Percentiles rank a stretch among this genome's conserved stretches.
These are phyloP conservation scores for Eristalis tenax DNA, from an alignment of 2,888 invertebrate species.

Conservation along the genomic window DNA sequence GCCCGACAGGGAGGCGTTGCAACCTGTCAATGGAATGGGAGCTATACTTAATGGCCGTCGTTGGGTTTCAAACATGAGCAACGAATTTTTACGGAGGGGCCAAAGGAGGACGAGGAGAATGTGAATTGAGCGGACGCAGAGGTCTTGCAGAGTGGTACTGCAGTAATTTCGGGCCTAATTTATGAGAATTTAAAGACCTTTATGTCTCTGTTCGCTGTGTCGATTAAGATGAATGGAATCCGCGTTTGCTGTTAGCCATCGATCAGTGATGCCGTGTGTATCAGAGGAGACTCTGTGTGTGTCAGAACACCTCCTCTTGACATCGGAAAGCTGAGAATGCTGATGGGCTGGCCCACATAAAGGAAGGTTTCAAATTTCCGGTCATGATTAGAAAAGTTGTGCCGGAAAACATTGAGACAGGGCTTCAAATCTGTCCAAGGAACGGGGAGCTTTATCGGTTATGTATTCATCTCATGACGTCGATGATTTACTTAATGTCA, in stretches of 20 bases:
- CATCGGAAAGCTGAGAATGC: too few relatives aligned
- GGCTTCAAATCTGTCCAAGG: too few relatives aligned
- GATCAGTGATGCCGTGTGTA: neutral
- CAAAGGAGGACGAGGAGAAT: slow-evolving; percentile 22
- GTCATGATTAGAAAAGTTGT: too few relatives aligned
- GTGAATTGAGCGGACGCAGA: slow-evolving; percentile 32
- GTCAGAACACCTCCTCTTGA: too few relatives aligned
- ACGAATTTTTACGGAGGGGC: slow-evolving; percentile 10
- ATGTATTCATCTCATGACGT: too few relatives aligned
- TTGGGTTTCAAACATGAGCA: slow-evolving; percentile 58
- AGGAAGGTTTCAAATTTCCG: too few relatives aligned
- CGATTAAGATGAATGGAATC: neutral
- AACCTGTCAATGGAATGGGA: slow-evolving; percentile 67
- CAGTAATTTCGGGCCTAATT: slow-evolving; percentile 28
- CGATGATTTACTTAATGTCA: too few relatives aligned
- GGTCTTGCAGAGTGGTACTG: slow-evolving; percentile 18
- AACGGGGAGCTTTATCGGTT: too few relatives aligned
- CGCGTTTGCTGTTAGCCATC: neutral
- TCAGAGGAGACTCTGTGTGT: neutral
- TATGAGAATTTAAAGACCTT: slow-evolving; percentile 22
- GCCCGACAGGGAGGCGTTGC: slow-evolving; percentile 55
- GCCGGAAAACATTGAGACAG: too few relatives aligned
- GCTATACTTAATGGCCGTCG: slow-evolving; percentile 64
- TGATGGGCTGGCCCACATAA: too few relatives aligned
- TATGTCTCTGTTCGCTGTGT: neutral